phyloP scores from a whole-genome alignment of 2,888 invertebrate species.

The Psococerastis gibbosa region DNA sequence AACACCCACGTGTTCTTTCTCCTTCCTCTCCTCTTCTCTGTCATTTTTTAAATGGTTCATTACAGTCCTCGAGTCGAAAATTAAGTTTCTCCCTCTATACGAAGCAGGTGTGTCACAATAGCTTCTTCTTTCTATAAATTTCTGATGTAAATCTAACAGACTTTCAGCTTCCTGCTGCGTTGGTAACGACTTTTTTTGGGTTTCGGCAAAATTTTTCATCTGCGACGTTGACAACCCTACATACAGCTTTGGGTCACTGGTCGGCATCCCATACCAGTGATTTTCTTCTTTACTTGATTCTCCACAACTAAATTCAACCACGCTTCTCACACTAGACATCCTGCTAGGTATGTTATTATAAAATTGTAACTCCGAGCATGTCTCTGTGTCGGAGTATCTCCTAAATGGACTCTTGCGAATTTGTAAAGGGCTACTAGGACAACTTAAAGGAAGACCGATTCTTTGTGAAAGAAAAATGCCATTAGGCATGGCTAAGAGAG shows the following conservation, averaged over 20 bases:
- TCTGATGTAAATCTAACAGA: slow-evolving; percentile 47
- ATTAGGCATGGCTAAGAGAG: slow-evolving; percentile 43
- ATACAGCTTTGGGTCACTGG: slow-evolving; percentile 38
- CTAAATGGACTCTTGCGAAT: neutral
- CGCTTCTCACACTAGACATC: too few species aligned
- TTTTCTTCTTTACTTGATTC: slow-evolving; percentile 14
- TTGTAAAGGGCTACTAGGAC: neutral
- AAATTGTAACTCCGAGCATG: slow-evolving; percentile 1
- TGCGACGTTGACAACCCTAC: slow-evolving; percentile 57
- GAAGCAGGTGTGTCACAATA: slow-evolving; percentile 28
- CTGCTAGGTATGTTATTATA: neutral
- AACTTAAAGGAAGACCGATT: slow-evolving; percentile 7
- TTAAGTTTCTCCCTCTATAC: slow-evolving; percentile 14
- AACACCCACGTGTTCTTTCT: neutral
- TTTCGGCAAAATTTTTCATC: slow-evolving; percentile 34
- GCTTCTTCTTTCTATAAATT: slow-evolving; percentile 43
- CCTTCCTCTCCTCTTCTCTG: too few species aligned
- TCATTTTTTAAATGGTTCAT: too few species aligned
- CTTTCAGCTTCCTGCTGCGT: slow-evolving; percentile 32
- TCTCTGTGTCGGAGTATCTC: slow-evolving; percentile 10
- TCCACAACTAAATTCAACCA: neutral
- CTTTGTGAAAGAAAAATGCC: slow-evolving; percentile 38
- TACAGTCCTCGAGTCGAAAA: neutral
- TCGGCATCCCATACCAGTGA: slow-evolving; percentile 41
- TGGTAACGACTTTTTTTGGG: slow-evolving; percentile 25